These are phyloP conservation scores for Octomys mimax DNA, from an alignment of 2,797 vertebrate species.

Conservation along the genomic window DNA sequence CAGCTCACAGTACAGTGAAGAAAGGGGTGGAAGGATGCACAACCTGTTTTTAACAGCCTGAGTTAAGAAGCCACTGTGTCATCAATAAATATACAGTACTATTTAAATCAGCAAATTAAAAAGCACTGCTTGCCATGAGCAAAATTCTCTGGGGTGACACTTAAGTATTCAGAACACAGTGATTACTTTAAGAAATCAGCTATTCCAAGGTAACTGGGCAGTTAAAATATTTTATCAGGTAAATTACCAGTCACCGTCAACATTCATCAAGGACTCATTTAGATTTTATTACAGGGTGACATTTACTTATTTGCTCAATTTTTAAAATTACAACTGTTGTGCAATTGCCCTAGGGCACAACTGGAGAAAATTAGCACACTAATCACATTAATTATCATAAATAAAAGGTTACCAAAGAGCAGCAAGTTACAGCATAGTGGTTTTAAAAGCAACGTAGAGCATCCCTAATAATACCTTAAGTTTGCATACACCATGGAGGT, in stretches of 20 bases:
- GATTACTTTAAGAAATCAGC: constrained; percentile 78
- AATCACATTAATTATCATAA: constrained; percentile 81
- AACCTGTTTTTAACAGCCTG: constrained; percentile 44
- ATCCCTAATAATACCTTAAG: constrained; percentile 54
- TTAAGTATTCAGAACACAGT: constrained; percentile 40
- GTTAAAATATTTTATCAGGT: constrained; percentile 80
- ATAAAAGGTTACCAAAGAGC: constrained; percentile 79
- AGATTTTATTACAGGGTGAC: constrained; percentile 80
- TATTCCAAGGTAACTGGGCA: constrained; percentile 75
- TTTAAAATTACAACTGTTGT: constrained; percentile 78
- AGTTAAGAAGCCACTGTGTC: constrained; percentile 61
- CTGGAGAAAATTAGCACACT: constrained; percentile 75
- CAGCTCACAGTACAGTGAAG: background rate
- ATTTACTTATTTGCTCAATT: constrained; percentile 83
- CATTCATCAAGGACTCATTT: constrained; percentile 81
- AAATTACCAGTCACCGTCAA: constrained; percentile 79
- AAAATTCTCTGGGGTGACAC: constrained; percentile 59
- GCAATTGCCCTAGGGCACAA: constrained; percentile 54
- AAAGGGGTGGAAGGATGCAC: background rate
- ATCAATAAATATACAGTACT: constrained; percentile 62
- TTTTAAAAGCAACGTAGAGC: constrained; percentile 57
- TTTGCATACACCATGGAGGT: constrained; percentile 12
- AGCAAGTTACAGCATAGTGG: constrained; percentile 66
- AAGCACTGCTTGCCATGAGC: constrained; percentile 34
- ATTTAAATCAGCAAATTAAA: constrained; percentile 74